Percentiles rank a stretch among this genome's conserved stretches.
These are phyloP conservation scores for Rotaria macrura DNA, from an alignment of 2,888 invertebrate genomes.

Conservation along the genomic window DNA sequence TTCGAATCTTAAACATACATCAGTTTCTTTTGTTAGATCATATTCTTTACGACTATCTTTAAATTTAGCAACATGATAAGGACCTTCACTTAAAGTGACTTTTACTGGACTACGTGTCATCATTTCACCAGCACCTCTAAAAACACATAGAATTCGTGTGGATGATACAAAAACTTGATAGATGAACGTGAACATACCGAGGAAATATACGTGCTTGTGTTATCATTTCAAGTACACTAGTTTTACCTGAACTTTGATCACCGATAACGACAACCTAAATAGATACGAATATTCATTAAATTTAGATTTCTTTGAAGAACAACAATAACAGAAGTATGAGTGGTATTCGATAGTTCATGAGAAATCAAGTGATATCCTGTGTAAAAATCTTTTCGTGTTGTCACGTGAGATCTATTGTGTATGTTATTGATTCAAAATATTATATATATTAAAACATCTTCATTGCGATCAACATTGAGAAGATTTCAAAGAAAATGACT, in stretches of 20 bases:
- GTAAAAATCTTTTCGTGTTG: too few species aligned
- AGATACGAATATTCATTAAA: not conserved
- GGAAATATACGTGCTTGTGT: conserved; percentile 94
- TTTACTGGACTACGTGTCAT: conserved; percentile 93
- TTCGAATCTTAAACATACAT: conserved; percentile 49
- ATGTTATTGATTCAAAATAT: too few species aligned
- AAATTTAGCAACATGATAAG: conserved; percentile 95
- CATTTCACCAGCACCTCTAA: conserved; percentile 94
- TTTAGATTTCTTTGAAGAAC: too few species aligned
- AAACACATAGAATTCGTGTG: not conserved
- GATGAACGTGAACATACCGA: conserved; percentile 49
- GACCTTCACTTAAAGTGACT: conserved; percentile 94
- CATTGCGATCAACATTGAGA: too few species aligned
- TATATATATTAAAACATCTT: too few species aligned
- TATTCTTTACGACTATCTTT: conserved; percentile 71
- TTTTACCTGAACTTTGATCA: conserved; percentile 97
- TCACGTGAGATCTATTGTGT: too few species aligned
- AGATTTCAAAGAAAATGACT: too few species aligned
- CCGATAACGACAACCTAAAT: conserved; percentile 88
- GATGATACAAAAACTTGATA: not conserved
- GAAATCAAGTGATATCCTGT: too few species aligned
- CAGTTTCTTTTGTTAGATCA: conserved; percentile 84
- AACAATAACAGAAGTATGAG: too few species aligned
- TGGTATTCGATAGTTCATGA: too few species aligned
- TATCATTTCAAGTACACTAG: conserved; percentile 97